Evolutionary conservation across 2,888 invertebrate species (phyloP).

Genomic region (Exocentrus adspersus): DNA sequence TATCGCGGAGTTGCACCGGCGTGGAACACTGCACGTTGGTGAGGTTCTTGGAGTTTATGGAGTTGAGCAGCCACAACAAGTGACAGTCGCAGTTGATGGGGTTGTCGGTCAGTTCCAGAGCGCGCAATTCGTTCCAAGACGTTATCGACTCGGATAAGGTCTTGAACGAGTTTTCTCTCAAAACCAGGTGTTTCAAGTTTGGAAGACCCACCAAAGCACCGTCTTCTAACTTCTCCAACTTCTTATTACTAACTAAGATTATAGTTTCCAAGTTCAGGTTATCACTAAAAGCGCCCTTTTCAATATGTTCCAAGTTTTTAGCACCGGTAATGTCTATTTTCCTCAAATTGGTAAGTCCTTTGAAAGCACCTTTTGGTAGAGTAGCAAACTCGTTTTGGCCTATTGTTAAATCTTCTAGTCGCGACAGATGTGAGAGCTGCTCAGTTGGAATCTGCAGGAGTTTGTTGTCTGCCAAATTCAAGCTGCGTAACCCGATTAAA

Average conservation of each 20-base stretch:
- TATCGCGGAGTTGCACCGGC: slow-evolving; percentile 78
- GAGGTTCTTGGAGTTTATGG: slow-evolving; percentile 75
- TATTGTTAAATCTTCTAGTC: slow-evolving; percentile 82
- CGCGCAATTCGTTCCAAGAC: slow-evolving; percentile 80
- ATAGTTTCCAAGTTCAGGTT: slow-evolving; percentile 85
- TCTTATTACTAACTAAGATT: slow-evolving; percentile 80
- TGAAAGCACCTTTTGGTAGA: slow-evolving; percentile 79
- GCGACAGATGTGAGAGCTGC: slow-evolving; percentile 75
- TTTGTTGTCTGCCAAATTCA: slow-evolving; percentile 85
- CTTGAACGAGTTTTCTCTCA: slow-evolving; percentile 82
- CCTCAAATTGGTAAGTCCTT: slow-evolving; percentile 80
- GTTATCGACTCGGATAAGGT: slow-evolving; percentile 82
- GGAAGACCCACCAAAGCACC: slow-evolving; percentile 82
- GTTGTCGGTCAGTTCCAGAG: slow-evolving; percentile 83
- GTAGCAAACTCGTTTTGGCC: slow-evolving; percentile 84
- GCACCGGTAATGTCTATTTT: slow-evolving; percentile 83
- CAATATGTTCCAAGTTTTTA: slow-evolving; percentile 75
- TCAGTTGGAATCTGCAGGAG: slow-evolving; percentile 79
- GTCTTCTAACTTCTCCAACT: slow-evolving; percentile 77
- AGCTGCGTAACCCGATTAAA: slow-evolving; percentile 76
- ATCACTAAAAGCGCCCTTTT: slow-evolving; percentile 80
- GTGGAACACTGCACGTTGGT: slow-evolving; percentile 76
- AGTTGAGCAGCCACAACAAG: slow-evolving; percentile 80
- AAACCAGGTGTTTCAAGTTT: slow-evolving; percentile 78
- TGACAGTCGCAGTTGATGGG: slow-evolving; percentile 85